Conservation (phyloP, 2,888 invertebrate species). For the Lampropteryx suffumata region DNA sequence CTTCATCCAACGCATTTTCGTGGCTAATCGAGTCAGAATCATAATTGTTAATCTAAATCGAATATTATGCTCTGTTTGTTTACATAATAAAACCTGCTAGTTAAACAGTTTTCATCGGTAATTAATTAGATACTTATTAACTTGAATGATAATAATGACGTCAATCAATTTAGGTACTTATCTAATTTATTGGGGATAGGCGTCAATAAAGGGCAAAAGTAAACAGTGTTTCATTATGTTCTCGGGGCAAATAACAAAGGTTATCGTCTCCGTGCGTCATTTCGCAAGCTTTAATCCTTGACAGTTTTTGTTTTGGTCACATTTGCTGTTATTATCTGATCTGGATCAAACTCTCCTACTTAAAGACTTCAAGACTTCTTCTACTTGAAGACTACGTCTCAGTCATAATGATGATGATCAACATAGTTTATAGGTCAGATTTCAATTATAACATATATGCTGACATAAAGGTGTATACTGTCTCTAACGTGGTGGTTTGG, state of each 20-base stretch:
- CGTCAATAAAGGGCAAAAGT: constrained; percentile 41
- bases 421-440: no score
- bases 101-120: no score
- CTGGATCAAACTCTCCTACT: no score
- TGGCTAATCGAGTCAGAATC: no score
- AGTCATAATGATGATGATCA: no score
- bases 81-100: neutral
- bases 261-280: constrained; percentile 41
- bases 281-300: constrained; percentile 22
- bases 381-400: no score
- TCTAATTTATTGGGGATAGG: constrained; percentile 37
- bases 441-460: no score
- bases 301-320: constrained; percentile 10
- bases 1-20: no score
- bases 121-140: constrained; percentile 15
- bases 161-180: constrained; percentile 49
- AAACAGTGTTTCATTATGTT: constrained; percentile 35
- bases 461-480: no score
- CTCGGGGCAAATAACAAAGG: constrained; percentile 36
- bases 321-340: neutral
- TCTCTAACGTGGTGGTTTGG: no score
- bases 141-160: constrained; percentile 48
- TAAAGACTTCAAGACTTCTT: no score
- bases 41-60: no score
- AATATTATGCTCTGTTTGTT: neutral